Conservation (phyloP, 2,113 vertebrate genomes). For the Archocentrus centrarchus region DNA sequence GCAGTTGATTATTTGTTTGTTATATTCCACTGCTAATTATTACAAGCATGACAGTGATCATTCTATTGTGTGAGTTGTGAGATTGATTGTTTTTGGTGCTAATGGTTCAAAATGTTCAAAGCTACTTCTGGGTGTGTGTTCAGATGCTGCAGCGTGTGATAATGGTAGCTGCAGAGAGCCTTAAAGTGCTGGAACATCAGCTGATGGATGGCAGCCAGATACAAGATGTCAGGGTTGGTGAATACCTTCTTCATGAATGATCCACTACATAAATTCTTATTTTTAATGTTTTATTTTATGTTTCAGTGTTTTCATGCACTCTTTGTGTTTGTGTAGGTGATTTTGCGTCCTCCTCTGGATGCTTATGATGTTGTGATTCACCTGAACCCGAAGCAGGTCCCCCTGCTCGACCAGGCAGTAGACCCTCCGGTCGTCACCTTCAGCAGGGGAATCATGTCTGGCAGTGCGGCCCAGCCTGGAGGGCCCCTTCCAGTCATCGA, state of each 20-base stretch:
- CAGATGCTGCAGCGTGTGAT: conserved; percentile 91
- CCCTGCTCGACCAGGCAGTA: conserved; percentile 85
- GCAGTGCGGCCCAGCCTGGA: conserved; percentile 32
- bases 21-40: neutral
- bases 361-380: conserved; percentile 91
- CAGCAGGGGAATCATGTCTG: conserved; percentile 78
- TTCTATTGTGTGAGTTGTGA: too few species aligned
- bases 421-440: conserved; percentile 82
- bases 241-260: neutral
- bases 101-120: neutral
- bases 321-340: conserved; percentile 77
- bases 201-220: conserved; percentile 82
- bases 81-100: neutral
- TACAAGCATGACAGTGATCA: neutral
- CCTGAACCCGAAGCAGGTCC: conserved; percentile 88
- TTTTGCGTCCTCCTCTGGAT: conserved; percentile 92
- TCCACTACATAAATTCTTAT: neutral
- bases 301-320: neutral
- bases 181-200: conserved; percentile 86
- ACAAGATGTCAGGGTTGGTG: conserved; percentile 89
- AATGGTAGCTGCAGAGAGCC: conserved; percentile 86
- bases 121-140: neutral
- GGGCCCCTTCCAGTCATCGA: conserved; percentile 87
- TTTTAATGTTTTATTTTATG: neutral
- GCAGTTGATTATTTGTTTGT: neutral